These are phyloP conservation scores for Anticlea derivata DNA, from an alignment of 2,888 invertebrate genomes.

Conservation along the genomic window DNA sequence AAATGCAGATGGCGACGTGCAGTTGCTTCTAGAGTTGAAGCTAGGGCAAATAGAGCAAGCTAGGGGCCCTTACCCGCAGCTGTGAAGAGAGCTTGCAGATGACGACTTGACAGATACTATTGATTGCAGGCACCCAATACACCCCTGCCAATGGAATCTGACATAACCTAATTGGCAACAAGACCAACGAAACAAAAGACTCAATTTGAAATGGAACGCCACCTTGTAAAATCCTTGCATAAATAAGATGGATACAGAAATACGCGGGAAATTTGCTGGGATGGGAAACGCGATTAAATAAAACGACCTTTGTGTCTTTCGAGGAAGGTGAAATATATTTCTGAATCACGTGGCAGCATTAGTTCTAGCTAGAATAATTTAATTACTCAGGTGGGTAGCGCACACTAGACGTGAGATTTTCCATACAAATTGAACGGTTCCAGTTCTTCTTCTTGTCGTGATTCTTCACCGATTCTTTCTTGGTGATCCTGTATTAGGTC, in stretches of 20 bases:
- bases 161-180: conserved; percentile 20
- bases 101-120: too few relatives aligned
- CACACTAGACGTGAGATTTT: too few relatives aligned
- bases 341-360: conserved; percentile 11
- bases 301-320: conserved; percentile 11
- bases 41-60: too few relatives aligned
- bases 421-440: too few relatives aligned
- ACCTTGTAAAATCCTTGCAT: conserved; percentile 33
- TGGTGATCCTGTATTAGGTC: too few relatives aligned
- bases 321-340: conserved; percentile 28
- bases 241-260: conserved; percentile 23
- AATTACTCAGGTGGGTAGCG: neutral
- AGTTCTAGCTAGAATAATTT: neutral
- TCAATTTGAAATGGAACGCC: conserved; percentile 24
- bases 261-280: conserved; percentile 23
- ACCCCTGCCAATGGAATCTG: conserved; percentile 8
- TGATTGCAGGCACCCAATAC: neutral
- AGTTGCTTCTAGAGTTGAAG: too few relatives aligned
- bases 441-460: too few relatives aligned
- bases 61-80: too few relatives aligned
- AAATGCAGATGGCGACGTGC: too few relatives aligned
- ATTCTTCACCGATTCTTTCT: too few relatives aligned
- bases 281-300: conserved; percentile 23
- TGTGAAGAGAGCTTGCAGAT: too few relatives aligned
- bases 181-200: conserved; percentile 5